These are phyloP conservation scores for Tipula confusa DNA, from an alignment of 2,888 invertebrate genomes.

Conservation along the genomic window DNA sequence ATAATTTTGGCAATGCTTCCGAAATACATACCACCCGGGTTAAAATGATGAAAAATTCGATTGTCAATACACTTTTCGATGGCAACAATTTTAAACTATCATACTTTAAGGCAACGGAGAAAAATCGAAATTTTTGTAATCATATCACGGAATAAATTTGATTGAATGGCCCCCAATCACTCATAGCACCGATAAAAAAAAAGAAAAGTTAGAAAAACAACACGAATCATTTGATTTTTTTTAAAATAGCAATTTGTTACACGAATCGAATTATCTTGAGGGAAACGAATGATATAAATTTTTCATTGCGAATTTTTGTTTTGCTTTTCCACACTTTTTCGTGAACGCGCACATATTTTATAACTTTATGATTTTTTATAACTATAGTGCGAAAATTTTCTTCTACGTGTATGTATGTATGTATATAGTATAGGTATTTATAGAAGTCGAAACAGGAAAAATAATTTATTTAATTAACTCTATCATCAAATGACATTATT, in stretches of 20 bases:
- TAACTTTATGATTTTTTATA: background rate
- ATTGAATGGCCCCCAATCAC: background rate
- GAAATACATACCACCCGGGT: background rate
- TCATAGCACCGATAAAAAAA: background rate
- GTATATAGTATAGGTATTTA: background rate
- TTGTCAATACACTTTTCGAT: background rate
- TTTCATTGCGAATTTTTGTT: background rate
- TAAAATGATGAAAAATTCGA: background rate
- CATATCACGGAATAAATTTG: background rate
- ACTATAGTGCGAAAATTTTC: background rate
- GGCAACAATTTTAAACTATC: background rate
- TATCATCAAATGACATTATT: background rate
- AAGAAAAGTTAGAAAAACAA: background rate
- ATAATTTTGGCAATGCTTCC: background rate
- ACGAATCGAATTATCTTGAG: conserved; percentile 3
- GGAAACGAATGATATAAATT: background rate
- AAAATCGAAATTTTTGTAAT: background rate
- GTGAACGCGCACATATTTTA: background rate
- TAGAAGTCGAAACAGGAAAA: background rate
- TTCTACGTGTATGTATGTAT: background rate
- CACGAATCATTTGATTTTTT: background rate
- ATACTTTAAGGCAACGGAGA: background rate
- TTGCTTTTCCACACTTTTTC: background rate
- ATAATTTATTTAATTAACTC: background rate
- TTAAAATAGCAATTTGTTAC: background rate